phyloP scores from a whole-genome alignment of 2,888 invertebrate genomes.

The Frankliniella fusca region DNA sequence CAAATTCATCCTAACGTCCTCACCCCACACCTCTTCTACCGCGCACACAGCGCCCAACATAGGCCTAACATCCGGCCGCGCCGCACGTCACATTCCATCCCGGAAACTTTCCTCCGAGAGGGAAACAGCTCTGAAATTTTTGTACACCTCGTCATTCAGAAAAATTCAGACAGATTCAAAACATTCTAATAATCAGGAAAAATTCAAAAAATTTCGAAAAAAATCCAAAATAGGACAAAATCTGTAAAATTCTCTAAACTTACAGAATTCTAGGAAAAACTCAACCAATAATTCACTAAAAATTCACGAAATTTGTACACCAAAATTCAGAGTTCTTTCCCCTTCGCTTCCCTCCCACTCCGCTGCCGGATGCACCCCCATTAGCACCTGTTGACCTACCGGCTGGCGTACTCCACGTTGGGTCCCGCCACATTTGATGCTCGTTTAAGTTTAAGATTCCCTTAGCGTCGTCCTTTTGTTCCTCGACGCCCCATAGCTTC shows the following conservation, averaged over 20 bases:
- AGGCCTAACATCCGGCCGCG: neutral
- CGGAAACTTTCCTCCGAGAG: too few species aligned
- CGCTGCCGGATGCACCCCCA: neutral
- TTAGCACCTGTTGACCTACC: conserved; percentile 52
- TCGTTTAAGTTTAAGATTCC: conserved; percentile 73
- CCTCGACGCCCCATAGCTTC: conserved; percentile 77
- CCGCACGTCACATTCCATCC: too few species aligned
- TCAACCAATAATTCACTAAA: too few species aligned
- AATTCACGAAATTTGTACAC: too few species aligned
- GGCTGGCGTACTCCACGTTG: conserved; percentile 83
- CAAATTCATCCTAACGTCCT: too few species aligned
- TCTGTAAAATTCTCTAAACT: neutral
- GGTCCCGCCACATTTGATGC: conserved; percentile 87
- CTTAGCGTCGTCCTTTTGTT: conserved; percentile 46
- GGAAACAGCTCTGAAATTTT: too few species aligned
- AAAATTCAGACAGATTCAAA: too few species aligned
- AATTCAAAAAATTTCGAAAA: too few species aligned
- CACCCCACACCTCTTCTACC: neutral
- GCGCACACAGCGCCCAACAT: neutral
- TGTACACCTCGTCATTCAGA: too few species aligned
- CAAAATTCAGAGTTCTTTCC: too few species aligned
- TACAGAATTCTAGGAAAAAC: too few species aligned
- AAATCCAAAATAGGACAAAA: neutral
- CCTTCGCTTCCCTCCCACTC: neutral
- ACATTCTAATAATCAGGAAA: too few species aligned